phyloP scores from a whole-genome alignment of 2,888 invertebrate species.

The Caprella mutica region DNA sequence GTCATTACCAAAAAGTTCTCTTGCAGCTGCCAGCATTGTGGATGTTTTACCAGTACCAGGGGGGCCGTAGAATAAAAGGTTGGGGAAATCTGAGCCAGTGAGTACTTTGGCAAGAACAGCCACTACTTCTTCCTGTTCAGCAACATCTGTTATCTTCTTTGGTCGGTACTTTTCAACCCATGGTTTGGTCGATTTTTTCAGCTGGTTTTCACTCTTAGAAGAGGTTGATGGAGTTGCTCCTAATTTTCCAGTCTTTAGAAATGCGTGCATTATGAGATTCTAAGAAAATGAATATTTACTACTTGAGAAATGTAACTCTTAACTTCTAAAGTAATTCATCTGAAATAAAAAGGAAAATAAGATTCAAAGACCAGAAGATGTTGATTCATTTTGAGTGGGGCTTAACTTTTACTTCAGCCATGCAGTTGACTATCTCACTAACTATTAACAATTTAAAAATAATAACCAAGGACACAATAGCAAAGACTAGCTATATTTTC shows the following conservation, averaged over 20 bases:
- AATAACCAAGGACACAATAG: no score
- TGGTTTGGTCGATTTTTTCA: conserved; percentile 44
- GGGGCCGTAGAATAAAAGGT: conserved; percentile 92
- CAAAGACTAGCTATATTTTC: no score
- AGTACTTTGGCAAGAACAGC: conserved; percentile 82
- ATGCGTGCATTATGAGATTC: conserved; percentile 68
- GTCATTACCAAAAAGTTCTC: conserved; percentile 76
- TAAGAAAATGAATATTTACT: no score
- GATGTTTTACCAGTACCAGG: conserved; percentile 92
- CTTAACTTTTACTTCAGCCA: no score
- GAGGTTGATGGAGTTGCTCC: conserved; percentile 37
- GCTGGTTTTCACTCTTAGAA: conserved; percentile 1
- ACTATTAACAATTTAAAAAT: no score
- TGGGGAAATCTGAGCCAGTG: conserved; percentile 83
- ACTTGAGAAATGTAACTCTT: no score
- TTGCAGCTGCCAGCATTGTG: conserved; percentile 86
- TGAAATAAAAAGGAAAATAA: no score
- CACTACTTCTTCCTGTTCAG: conserved; percentile 91
- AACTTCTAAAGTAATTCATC: no score
- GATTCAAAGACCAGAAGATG: no score
- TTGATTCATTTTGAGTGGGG: no score
- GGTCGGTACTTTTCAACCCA: conserved; percentile 92
- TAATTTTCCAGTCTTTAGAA: conserved; percentile 68
- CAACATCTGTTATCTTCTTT: conserved; percentile 84
- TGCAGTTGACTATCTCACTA: no score